Evolutionary conservation across 2,888 invertebrate genomes (phyloP).

Genomic region (Artemia sinica): DNA sequence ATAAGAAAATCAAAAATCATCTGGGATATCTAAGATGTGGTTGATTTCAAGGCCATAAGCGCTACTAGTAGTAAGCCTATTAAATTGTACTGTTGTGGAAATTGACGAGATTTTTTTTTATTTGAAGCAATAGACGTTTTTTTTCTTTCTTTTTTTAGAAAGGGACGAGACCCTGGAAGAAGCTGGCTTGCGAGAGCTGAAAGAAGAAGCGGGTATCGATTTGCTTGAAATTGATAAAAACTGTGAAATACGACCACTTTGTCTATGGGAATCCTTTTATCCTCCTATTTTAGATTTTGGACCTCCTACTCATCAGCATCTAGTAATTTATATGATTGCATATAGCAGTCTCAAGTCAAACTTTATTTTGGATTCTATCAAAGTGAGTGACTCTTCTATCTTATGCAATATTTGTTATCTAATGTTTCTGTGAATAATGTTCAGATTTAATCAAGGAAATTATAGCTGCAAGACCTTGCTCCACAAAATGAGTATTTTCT

Average conservation of each 20-base stretch:
- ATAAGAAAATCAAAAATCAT: too few species aligned
- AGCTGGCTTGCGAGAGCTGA: constrained; percentile 33
- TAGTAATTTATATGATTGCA: constrained; percentile 33
- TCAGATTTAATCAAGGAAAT: too few species aligned
- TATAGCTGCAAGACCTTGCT: too few species aligned
- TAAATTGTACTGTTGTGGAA: too few species aligned
- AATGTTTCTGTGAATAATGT: too few species aligned
- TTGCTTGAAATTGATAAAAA: constrained; percentile 24
- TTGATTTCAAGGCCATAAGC: too few species aligned
- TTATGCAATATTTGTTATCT: too few species aligned
- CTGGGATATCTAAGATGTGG: too few species aligned
- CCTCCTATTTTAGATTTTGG: constrained; percentile 32
- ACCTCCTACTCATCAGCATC: constrained; percentile 32
- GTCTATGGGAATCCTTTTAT: constrained; percentile 32
- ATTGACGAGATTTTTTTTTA: too few species aligned
- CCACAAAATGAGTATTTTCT: too few species aligned
- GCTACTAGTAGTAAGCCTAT: too few species aligned
- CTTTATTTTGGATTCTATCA: background rate
- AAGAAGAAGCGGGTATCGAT: constrained; percentile 33
- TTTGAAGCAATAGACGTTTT: too few species aligned
- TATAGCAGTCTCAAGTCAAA: background rate
- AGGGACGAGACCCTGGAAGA: constrained; percentile 29
- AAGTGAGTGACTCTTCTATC: background rate
- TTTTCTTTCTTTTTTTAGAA: constrained; percentile 24
- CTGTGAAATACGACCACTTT: constrained; percentile 24